Evolutionary conservation across 1,140 invertebrate species (phyloP), one percentile per base, ranked within the genome.

Genomic region (Drosophila neocordata): DNA sequence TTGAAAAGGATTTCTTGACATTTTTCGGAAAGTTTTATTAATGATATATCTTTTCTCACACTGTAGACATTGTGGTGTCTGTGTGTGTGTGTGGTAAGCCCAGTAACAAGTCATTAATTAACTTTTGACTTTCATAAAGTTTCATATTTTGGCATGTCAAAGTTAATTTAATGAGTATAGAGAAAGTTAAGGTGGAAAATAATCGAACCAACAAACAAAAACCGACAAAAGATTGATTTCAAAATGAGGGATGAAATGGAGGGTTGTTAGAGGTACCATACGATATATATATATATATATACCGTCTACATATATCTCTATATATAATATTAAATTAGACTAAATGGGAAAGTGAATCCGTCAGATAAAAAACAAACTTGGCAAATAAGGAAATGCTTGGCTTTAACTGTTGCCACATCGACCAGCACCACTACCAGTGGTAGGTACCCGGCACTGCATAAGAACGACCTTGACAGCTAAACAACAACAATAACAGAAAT

Each of bases 381-480:
- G 15, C 41, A 70, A 73, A 70, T 65, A 44, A 37, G 62, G 58
- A 76, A 65, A 65, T 52, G 69, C 38, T 44, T 15, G 69, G 22
- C 44, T 52, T 55, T 44, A 73, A 73, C 70, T 73, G 70, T 66
- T 73, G 69, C 61, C 69, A 48, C 69, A 48, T 20, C 41, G 41
- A 48, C 41, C 15, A 48, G 37, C 27, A 63, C 51, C 27, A 24
- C 27, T 7, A 6, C 37, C 1, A 58, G 9, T n/a, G 15, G 15
- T 8, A 60, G 65, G 68, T 52, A 69, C 60, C 64, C 41, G 41
- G 69, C 38, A 65, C 67, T 38, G 65, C 38, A 66, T 31, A 73
- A 67, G 67, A 87, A 87, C 78, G 82, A 87, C 82, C 82, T 87
- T 87, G 82, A 76, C 82, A 73, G 82, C 78, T 69, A 78, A 87